Base-by-base conservation (phyloP, 2,113 vertebrate genomes). In the Dicaeum eximium region DNA sequence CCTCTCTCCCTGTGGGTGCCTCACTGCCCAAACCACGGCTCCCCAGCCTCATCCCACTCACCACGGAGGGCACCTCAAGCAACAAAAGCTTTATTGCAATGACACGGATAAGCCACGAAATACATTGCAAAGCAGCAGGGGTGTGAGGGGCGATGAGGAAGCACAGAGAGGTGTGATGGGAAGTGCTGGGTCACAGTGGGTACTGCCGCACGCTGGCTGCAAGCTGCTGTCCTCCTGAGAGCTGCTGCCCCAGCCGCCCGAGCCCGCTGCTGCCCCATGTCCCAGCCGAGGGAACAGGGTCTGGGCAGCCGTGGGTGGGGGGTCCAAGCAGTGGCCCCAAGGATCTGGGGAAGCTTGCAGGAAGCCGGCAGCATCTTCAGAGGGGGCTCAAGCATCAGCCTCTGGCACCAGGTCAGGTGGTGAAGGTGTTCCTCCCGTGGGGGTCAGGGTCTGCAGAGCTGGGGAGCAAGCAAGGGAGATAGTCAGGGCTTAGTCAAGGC, bases 381-480 rank as follows among this genome's bases (percentile, higher is more conserved):
- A 54, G 44, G 33, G 38, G 70, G 50, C 70, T 92, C 78, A 60
- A 89, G 84, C 58, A 1, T 92, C 93, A 48, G 86, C 89, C 53
- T 5, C 24, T 30, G 83, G 91, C 67, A 45, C 61, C 61, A 33
- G 2, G 8, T 97, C 92, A 97, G 53, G 91, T 70, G 2, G 86
- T 85, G 92, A 96, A 97, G 70, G 74, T 92, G 86, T 47, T 95
- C 81, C 92, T 97, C 83, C 95, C 93, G 0, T 94, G 95, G n/a
- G 16, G 92, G 53, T 96, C 96, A 96, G 86, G 93, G 61, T 96
- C 96, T 94, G 89, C 86, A 93, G 96, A 97, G 94, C 96, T 97
- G 42, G n/a, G n/a, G 58, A 56, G 31, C 38, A 93, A 95, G 19
- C 45, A 80, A 80, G 51, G 67, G 73, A 96, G 8, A 94, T 42